These are phyloP conservation scores for Thomomys bottae DNA, from an alignment of 2,113 vertebrate genomes.

Conservation along the genomic window DNA sequence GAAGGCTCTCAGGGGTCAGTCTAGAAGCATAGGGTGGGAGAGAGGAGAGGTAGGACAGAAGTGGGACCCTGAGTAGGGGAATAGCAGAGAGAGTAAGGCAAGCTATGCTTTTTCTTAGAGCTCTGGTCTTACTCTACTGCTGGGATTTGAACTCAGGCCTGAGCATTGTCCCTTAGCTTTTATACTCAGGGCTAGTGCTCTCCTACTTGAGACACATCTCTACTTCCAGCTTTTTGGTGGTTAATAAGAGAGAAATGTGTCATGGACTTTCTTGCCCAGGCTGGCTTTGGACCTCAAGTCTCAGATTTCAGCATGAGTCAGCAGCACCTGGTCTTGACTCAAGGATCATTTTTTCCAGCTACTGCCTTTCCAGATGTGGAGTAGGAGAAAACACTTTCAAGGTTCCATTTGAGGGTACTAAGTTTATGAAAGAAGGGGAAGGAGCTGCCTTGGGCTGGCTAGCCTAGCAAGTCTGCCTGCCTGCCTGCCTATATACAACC, in stretches of 20 bases:
- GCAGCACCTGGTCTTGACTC: neutral
- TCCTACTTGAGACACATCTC: no score
- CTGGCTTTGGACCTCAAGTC: no score
- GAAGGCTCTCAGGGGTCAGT: neutral
- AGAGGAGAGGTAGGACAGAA: neutral
- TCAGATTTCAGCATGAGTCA: no score
- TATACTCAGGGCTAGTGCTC: no score
- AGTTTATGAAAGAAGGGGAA: neutral
- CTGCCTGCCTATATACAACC: neutral
- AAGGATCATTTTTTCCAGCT: neutral
- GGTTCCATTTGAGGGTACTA: neutral
- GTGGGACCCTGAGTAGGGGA: neutral
- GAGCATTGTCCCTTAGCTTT: no score
- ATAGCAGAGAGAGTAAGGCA: neutral
- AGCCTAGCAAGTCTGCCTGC: neutral
- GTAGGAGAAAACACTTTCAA: neutral
- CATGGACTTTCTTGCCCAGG: no score
- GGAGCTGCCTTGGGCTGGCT: neutral
- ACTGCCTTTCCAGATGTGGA: neutral
- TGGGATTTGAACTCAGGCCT: no score
- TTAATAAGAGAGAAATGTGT: no score
- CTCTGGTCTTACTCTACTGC: neutral
- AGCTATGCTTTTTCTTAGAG: neutral
- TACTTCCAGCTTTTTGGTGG: no score
- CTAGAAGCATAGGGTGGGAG: fast-evolving